Base-by-base conservation (phyloP, 2,797 vertebrate genomes). In the Ctenochaetus hawaiiensis region DNA sequence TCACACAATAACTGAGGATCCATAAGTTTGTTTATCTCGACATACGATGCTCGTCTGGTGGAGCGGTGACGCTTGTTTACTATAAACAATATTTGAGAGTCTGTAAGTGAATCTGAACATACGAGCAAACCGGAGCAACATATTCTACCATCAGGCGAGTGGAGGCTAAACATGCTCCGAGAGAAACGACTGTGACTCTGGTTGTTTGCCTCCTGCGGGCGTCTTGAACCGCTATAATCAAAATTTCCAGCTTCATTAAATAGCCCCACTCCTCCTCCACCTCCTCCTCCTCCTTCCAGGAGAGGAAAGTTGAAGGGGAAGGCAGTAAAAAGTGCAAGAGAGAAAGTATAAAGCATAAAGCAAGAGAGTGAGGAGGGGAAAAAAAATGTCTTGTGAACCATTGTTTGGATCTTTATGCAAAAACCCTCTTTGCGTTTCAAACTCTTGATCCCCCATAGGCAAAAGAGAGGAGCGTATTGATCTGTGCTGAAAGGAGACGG, bases 361-460 rank as follows among this genome's bases (percentile, higher is more conserved):
- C 65, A 17, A 78, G 75, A 80, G 75, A 83, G 80, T 52, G 74
- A 76, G 39, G 30, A 34, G 26, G 81, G 5, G 17, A 57, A 39
- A 66, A 82, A 83, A 89, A 91, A 78, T 77, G 77, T 89, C 89
- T 90, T 89, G 92, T 93, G 94, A 94, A 93, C 91, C 85, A 81
- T 92, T 95, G 93, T 94, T 94, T 94, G 93, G 92, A 90, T 95
- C 92, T 94, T 94, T 93, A 94, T 94, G 94, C 93, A 94, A 95
- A 93, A 91, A 77, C 51, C 81, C 66, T 83, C 92, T 95, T 94
- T 93, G 93, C 92, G 91, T 93, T 94, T 94, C 87, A 79, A 91
- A 91, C 88, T 93, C 93, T 93, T 95, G 92, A 93, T 95, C 94
- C 93, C 90, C 87, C 88, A 81, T 86, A 91, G 95, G 93, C 93